Evolutionary conservation across 2,888 invertebrate species (phyloP).

Genomic region (Drosophila antonietae): DNA sequence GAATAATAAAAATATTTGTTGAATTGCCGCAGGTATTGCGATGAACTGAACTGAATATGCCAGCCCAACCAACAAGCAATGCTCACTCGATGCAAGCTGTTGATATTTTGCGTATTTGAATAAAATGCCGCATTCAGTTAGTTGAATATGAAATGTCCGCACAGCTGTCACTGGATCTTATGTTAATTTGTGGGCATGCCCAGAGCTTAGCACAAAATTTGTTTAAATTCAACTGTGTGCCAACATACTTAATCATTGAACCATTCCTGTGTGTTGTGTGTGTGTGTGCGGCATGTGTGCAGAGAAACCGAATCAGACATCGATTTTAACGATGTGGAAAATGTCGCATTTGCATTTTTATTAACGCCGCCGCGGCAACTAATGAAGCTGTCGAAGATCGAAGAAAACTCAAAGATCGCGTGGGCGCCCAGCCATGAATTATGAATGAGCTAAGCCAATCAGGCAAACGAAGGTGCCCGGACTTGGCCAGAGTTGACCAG

Average conservation of each 20-base stretch:
- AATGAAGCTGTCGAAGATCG: constrained; percentile 51
- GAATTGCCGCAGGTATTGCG: not conserved
- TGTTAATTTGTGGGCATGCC: constrained; percentile 23
- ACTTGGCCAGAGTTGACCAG: not conserved
- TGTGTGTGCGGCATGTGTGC: constrained; percentile 8
- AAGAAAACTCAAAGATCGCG: constrained; percentile 14
- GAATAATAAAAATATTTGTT: not conserved
- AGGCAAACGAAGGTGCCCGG: constrained; percentile 1
- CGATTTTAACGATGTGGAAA: constrained; percentile 51
- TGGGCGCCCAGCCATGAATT: constrained; percentile 35
- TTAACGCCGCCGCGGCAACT: constrained; percentile 26
- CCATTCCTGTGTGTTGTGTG: not conserved
- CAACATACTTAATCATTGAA: constrained; percentile 17
- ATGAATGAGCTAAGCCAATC: constrained; percentile 38
- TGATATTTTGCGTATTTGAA: constrained; percentile 10
- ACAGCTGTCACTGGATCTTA: constrained; percentile 21
- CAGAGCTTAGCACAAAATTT: constrained; percentile 4
- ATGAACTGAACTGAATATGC: not conserved
- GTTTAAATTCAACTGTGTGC: constrained; percentile 4
- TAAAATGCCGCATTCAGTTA: not conserved
- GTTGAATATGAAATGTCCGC: constrained; percentile 1
- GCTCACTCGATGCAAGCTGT: not conserved
- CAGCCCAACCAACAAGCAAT: not conserved
- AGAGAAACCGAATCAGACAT: constrained; percentile 27
- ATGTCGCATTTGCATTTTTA: constrained; percentile 61